Conservation (phyloP, 2,888 invertebrate species). For the Conomelus anceps region DNA sequence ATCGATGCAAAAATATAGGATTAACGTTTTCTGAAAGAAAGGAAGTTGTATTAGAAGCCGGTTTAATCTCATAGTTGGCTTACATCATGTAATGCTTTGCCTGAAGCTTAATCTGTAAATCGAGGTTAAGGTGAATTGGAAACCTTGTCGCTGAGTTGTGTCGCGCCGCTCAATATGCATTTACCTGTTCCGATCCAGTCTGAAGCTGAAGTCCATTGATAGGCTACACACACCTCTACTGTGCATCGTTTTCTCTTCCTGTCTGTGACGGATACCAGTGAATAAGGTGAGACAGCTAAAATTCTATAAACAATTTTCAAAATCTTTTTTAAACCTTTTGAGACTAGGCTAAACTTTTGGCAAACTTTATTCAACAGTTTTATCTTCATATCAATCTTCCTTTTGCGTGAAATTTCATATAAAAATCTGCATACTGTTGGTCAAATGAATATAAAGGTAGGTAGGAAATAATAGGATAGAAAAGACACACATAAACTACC, state of each 20-base stretch:
- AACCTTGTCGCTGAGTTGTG: neutral
- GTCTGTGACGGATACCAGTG: neutral
- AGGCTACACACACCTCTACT: no score
- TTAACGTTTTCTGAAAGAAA: neutral
- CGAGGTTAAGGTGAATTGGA: conserved; percentile 11
- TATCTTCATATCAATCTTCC: no score
- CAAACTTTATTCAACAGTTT: no score
- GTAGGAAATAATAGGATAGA: no score
- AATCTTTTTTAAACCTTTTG: no score
- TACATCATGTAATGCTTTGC: conserved; percentile 17
- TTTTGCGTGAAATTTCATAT: no score
- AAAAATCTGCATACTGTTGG: no score
- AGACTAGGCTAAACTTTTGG: no score
- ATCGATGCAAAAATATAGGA: neutral
- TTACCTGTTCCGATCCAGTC: neutral
- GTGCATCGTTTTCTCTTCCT: neutral
- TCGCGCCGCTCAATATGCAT: neutral
- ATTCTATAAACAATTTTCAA: neutral
- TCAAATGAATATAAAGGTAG: no score
- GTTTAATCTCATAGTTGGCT: neutral
- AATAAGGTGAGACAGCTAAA: neutral
- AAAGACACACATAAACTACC: no score
- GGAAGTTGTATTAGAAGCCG: neutral
- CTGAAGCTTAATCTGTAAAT: neutral
- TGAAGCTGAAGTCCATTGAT: neutral